phyloP scores from a whole-genome alignment of 35 echinoderm and acorn worm genomes.

The Amphiura filiformis region DNA sequence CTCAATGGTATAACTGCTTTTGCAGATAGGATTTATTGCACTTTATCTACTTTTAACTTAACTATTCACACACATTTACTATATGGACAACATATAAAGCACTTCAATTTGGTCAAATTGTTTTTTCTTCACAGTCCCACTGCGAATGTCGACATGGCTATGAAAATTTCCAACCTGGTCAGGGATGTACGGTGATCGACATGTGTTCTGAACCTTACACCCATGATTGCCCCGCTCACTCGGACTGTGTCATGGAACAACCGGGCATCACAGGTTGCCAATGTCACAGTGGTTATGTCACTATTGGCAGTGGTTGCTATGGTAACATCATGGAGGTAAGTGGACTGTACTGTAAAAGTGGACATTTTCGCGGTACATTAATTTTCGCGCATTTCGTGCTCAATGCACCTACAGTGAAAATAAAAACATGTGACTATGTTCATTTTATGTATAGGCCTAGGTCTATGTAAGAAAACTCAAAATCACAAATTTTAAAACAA shows the following conservation, averaged over 20 bases:
- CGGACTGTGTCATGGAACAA: neutral
- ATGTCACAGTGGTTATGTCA: constrained; percentile 8
- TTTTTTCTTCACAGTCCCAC: constrained; percentile 22
- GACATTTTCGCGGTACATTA: too few relatives aligned
- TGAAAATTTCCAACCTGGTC: constrained; percentile 19
- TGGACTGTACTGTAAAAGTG: too few relatives aligned
- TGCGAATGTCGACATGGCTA: constrained; percentile 47
- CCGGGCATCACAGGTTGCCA: neutral
- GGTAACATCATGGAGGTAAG: constrained; percentile 58
- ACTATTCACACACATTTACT: too few relatives aligned
- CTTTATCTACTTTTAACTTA: too few relatives aligned
- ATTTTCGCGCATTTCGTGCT: neutral
- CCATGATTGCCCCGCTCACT: constrained; percentile 5
- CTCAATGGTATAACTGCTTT: too few relatives aligned
- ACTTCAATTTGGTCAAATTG: too few relatives aligned
- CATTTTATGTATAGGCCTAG: neutral
- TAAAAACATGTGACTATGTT: too few relatives aligned
- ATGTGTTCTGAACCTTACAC: neutral
- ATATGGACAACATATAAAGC: too few relatives aligned
- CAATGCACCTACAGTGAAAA: neutral
- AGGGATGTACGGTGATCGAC: neutral
- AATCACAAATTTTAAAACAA: too few relatives aligned
- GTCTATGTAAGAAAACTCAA: too few relatives aligned
- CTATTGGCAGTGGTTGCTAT: constrained; percentile 25
- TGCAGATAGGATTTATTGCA: too few relatives aligned